These are phyloP conservation scores for Chymomyza costata DNA, from an alignment of 1,140 invertebrate species.

Conservation along the genomic window DNA sequence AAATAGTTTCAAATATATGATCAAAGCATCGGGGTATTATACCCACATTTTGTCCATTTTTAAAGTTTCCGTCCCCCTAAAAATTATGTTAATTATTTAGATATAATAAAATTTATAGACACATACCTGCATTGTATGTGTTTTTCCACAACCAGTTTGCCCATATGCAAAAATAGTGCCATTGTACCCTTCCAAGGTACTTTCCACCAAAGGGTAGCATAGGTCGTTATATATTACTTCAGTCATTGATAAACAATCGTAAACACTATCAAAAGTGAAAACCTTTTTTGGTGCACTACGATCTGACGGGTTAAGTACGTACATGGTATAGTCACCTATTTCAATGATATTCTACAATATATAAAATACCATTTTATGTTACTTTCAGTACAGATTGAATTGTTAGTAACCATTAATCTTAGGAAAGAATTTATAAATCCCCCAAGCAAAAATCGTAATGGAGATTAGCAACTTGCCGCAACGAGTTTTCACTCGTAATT, in stretches of 20 bases:
- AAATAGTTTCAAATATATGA: conserved; percentile 94
- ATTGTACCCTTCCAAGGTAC: conserved; percentile 91
- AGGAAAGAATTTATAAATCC: neutral
- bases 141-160: conserved; percentile 90
- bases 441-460: too few species aligned
- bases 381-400: too few species aligned
- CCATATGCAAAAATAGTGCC: conserved; percentile 92
- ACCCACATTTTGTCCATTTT: conserved; percentile 76
- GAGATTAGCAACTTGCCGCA: neutral
- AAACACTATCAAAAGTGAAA: conserved; percentile 91
- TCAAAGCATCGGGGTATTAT: conserved; percentile 92
- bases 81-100: neutral
- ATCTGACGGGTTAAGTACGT: conserved; percentile 75
- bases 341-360: conserved; percentile 82
- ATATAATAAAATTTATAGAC: neutral
- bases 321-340: conserved; percentile 79
- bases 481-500: neutral
- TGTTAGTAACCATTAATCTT: too few species aligned
- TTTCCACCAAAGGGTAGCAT: conserved; percentile 89
- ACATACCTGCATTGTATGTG: conserved; percentile 87
- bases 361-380: conserved; percentile 6
- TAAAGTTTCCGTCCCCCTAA: conserved; percentile 29
- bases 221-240: conserved; percentile 92
- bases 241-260: conserved; percentile 86
- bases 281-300: conserved; percentile 78